Base-by-base conservation (phyloP, 2,888 invertebrate genomes). In the Temnothorax unifasciatus region DNA sequence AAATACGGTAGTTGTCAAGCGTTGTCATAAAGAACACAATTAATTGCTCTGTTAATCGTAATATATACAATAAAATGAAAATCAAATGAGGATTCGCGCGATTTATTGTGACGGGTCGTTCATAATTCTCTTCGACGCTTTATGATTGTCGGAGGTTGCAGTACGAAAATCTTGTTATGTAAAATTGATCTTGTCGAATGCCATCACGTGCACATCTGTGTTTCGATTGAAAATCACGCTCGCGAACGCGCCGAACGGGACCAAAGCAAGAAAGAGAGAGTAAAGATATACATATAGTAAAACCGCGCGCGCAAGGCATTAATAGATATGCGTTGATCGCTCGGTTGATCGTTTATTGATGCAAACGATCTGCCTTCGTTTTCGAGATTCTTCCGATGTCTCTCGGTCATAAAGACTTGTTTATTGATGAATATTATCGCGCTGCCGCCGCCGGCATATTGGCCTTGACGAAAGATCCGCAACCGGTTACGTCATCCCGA, bases 371-470 rank as follows among this genome's bases (percentile, higher is more conserved):
- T 50, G 69, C 54, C 68, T 57, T 52, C 38, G 9, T 77, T 68
- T 77, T 54, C 54, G n/a, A n/a, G 15, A 69, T 68, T 77, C 41
- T 15, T 41, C 1, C 13, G 54, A 41, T 4, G 25, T 13, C 29
- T 11, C 13, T 50, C 52, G 15, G 6, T 29, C 44, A 68, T 68
- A 69, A 54, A 68, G 68, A 57, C 44, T 69, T 77, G 21, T 77
- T 77, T 77, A 57, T 69, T 77, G 54, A 44, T n/a, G 44, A 69
- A n/a, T 69, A 77, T 77, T 77, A 77, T 69, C 69, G 44, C 69
- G 44, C 25, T n/a, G 13, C 21, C 18, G 13, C 21, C 18, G n/a
- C 18, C 4, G 44, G 15, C 15, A 44, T 44, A 74, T 44, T 29
- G 59, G 74, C 74, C 44, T 74, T 61, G 61, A 25, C 15, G 44